Percentiles rank a stretch among this genome's conserved stretches.
phyloP scores from a whole-genome alignment of 2,113 vertebrate genomes.

The Acrocephalus kingi region DNA sequence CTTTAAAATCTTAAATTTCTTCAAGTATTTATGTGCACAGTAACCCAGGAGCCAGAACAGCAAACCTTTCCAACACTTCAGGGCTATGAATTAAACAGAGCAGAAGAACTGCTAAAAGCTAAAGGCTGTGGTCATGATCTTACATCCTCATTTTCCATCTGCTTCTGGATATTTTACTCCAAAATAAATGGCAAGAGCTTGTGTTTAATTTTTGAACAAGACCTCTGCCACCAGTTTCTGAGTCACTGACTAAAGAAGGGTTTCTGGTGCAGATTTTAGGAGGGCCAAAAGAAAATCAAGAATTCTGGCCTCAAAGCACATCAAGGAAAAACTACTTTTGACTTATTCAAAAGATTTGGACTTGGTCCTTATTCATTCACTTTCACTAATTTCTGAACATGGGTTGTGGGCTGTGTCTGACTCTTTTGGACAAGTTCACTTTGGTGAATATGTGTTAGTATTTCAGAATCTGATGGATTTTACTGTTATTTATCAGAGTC shows the following conservation, averaged over 20 bases:
- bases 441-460: not conserved
- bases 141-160: not conserved
- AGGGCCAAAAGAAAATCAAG: not conserved
- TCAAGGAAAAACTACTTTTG: not conserved
- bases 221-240: not conserved
- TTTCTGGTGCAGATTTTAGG: not conserved
- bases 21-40: not conserved
- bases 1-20: not conserved
- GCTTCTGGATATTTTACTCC: not conserved
- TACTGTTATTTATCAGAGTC: not conserved
- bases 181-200: not conserved
- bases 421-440: not conserved
- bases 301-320: rapidly evolving
- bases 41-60: not conserved
- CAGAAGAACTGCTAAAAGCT: not conserved
- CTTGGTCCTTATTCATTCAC: not conserved
- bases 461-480: not conserved
- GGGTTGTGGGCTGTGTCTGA: not conserved
- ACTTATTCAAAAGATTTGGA: not conserved
- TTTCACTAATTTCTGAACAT: not conserved
- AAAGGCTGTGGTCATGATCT: not conserved
- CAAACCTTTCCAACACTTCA: not conserved
- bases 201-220: not conserved
- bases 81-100: not conserved
- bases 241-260: not conserved